Conservation (phyloP, 2,797 vertebrate genomes). For the Miopithecus talapoin region DNA sequence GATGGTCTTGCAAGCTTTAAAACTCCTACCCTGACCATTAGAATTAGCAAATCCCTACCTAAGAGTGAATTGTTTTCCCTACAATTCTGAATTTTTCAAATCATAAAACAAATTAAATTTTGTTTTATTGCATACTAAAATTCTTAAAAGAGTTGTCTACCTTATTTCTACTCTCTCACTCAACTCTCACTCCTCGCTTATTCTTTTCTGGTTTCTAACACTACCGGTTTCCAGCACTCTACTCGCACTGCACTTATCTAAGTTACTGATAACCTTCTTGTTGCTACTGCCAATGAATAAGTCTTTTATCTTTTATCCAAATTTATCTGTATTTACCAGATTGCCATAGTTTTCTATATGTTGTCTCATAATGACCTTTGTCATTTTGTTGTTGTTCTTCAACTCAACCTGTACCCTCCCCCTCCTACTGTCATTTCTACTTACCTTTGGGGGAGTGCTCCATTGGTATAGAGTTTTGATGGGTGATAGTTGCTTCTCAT, state of each 20-base stretch:
- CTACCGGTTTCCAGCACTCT: neutral
- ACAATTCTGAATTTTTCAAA: neutral
- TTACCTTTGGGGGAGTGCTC: neutral
- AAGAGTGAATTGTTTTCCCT: neutral
- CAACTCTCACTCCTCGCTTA: neutral
- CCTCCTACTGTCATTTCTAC: neutral
- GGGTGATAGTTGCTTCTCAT: neutral
- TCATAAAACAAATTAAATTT: neutral
- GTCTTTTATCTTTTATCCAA: neutral
- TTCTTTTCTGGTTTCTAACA: neutral
- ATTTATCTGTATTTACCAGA: neutral
- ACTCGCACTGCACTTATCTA: neutral
- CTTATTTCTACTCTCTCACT: neutral
- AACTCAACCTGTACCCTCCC: neutral
- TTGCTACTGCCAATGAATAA: neutral
- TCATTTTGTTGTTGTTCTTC: neutral
- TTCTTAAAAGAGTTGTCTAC: neutral
- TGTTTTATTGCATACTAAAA: neutral
- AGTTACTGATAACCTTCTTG: neutral
- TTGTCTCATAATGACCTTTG: neutral
- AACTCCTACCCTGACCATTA: neutral
- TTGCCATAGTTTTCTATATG: neutral
- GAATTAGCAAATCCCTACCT: conserved; percentile 28
- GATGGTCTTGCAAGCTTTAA: neutral
- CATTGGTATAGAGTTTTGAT: neutral